Evolutionary conservation across 2,888 invertebrate species (phyloP), one percentile per base, ranked within the genome.

Genomic region (Seira ritae): DNA sequence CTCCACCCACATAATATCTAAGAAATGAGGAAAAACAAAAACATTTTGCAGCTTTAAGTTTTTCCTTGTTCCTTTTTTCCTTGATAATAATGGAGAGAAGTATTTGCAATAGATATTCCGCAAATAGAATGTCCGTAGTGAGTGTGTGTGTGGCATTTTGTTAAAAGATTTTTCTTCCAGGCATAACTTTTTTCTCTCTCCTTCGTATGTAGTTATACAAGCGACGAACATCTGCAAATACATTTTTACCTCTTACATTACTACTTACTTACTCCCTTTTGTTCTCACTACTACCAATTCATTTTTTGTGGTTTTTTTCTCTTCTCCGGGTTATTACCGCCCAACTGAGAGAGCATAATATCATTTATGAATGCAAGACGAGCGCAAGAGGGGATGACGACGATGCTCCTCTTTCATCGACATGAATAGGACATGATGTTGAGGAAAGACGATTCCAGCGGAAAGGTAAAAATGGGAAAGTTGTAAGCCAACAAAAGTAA

Each of bases 321-420:
- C 31, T 22, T 60, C 42, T 62, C 24, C 62, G 22, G 68, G 68
- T 67, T 46, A 50, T 70, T 37, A 78, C 42, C 66, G 31, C 31
- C 50, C 50, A 8, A 50, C 50, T 50, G 50, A 50, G 50, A 50
- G 50, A 50, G 50, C 50, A 50, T 50, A 50, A 72, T 67, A 80
- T 80, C 80, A 80, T 80, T 80, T 73, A 73, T 80, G 73, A 80
- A 73, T 71, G 73, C 68, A 73, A 60, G 66, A 60, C 50, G 17
- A 50, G 15, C 12, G 17, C 15, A 15, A 3, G 12, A 50, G 12
- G 50, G 15, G 17, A 17, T 0, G 20, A 19, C 46, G 23, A 50
- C 6, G 76, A 37, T 68, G 68, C 19, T 55, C 67, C 17, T 67
- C 50, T 50, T 50, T 50, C 67, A 68, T 72, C 72, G 79, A 71